phyloP scores from a whole-genome alignment of 1,140 invertebrate species.

The Ips typographus region DNA sequence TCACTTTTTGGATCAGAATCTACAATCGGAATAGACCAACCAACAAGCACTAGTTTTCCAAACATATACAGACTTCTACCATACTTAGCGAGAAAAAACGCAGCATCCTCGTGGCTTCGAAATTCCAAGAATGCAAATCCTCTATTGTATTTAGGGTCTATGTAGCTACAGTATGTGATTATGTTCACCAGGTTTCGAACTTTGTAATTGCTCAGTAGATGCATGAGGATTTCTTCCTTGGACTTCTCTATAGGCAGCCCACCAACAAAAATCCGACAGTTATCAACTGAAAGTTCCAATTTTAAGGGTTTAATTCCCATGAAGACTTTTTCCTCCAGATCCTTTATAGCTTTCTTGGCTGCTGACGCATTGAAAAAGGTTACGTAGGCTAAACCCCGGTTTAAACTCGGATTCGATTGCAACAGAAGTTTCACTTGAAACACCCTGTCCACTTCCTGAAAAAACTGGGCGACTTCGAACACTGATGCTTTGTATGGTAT shows the following conservation, averaged over 20 bases:
- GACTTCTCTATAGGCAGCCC: conserved; percentile 74
- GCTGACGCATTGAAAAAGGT: conserved; percentile 25
- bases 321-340: conserved; percentile 15
- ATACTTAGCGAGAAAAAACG: conserved; percentile 67
- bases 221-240: conserved; percentile 67
- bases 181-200: conserved; percentile 60
- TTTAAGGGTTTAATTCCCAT: background rate
- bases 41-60: conserved; percentile 24
- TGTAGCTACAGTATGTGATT: conserved; percentile 68
- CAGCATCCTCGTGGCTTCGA: conserved; percentile 73
- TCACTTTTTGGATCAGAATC: background rate
- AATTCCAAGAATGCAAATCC: conserved; percentile 90
- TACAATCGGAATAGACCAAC: conserved; percentile 35
- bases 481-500: conserved; percentile 26
- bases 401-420: background rate
- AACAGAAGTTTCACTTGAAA: conserved; percentile 36
- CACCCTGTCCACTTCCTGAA: conserved; percentile 28
- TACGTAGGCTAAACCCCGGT: conserved; percentile 37
- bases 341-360: conserved; percentile 15
- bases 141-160: conserved; percentile 46
- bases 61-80: conserved; percentile 21
- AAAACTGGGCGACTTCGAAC: conserved; percentile 31
- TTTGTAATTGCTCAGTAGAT: conserved; percentile 63
- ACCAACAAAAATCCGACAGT: conserved; percentile 81
- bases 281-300: conserved; percentile 55